A percentile compares a stretch with the other conserved stretches of the same genome.
These are phyloP conservation scores for Anaspis maculata DNA, from an alignment of 2,888 invertebrate genomes.

Conservation along the genomic window DNA sequence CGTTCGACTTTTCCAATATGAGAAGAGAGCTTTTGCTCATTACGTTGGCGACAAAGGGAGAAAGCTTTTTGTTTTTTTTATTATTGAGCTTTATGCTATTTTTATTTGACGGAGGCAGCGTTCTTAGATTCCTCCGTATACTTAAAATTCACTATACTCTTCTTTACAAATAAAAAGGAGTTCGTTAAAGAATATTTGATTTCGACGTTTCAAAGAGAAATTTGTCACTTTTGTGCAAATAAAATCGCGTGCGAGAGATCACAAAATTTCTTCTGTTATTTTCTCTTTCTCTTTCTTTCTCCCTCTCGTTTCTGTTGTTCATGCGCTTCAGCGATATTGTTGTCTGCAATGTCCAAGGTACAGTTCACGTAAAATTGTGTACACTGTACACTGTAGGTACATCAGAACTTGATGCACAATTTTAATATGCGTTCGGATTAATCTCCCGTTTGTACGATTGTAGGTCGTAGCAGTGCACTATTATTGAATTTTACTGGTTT, in stretches of 20 bases:
- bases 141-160: constrained; percentile 14
- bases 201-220: constrained; percentile 15
- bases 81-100: constrained; percentile 19
- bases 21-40: constrained; percentile 18
- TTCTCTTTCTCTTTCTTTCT: not conserved
- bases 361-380: too few species aligned
- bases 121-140: constrained; percentile 14
- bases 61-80: constrained; percentile 18
- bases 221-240: constrained; percentile 13
- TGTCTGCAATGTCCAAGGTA: too few species aligned
- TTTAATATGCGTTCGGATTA: too few species aligned
- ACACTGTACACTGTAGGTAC: too few species aligned
- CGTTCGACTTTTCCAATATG: constrained; percentile 1
- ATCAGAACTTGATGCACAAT: too few species aligned
- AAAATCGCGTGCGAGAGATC: constrained; percentile 10
- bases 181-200: constrained; percentile 18
- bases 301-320: too few species aligned
- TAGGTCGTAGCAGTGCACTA: too few species aligned
- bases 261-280: constrained; percentile 6
- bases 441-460: too few species aligned
- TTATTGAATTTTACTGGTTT: too few species aligned
- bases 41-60: constrained; percentile 19
- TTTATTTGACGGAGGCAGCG: constrained; percentile 17
- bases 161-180: constrained; percentile 14
- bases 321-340: too few species aligned